These are phyloP conservation scores for Pardalotus punctatus DNA, from an alignment of 2,113 vertebrate genomes.

Conservation along the genomic window DNA sequence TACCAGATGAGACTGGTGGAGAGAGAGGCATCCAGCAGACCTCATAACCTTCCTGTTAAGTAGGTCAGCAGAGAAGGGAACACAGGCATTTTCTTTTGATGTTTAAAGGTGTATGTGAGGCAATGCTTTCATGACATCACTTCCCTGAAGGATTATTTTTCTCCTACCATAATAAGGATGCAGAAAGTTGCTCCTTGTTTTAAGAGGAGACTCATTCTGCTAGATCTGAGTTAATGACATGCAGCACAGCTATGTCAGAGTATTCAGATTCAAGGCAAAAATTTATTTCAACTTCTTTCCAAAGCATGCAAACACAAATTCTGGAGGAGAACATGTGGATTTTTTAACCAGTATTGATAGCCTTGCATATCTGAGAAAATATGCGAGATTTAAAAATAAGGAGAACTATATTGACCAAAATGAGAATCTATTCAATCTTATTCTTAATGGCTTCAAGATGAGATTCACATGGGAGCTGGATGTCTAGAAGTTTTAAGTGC, in stretches of 20 bases:
- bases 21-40: background rate
- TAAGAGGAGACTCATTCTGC: background rate
- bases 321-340: background rate
- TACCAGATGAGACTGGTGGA: background rate
- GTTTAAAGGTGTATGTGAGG: background rate
- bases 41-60: background rate
- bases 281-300: background rate
- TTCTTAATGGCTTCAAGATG: background rate
- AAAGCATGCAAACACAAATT: background rate
- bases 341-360: background rate
- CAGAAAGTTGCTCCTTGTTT: background rate
- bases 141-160: background rate
- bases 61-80: background rate
- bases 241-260: background rate
- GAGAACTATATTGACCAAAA: background rate
- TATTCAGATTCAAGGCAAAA: background rate
- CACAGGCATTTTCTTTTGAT: background rate
- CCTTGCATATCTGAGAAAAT: background rate
- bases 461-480: background rate
- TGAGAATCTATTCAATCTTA: background rate
- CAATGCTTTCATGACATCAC: background rate
- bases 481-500: background rate
- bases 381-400: background rate
- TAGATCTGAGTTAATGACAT: background rate
- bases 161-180: background rate